Base-by-base conservation (phyloP, 1,140 invertebrate species). In the Trichonephila clavata region DNA sequence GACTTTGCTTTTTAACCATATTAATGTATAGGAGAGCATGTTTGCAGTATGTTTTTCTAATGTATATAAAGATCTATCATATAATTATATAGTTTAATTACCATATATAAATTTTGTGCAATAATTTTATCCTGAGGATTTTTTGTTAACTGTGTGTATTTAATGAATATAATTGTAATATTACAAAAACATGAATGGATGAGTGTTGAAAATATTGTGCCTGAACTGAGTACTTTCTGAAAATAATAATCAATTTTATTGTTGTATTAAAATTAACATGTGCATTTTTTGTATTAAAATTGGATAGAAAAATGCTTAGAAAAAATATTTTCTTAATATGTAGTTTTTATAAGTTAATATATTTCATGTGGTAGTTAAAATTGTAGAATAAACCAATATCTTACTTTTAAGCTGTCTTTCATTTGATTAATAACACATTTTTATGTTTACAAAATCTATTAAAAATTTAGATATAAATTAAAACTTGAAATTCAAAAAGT, bases 291-390 rank as follows among this genome's bases (percentile, higher is more conserved):
- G 8, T 63, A 63, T 59, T 86, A 59, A 63, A 59, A 86, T 39
- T 39, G 61, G 24, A 39, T 20, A 59, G 59, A 39, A 63, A 61
- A 61, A 8, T 86, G 84, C 60, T n/a, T 86, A 86, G 84, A 86
- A 86, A 86, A 43, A 39, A 1, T 63, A 63, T 86, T 86, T 86
- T 86, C 84, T 63, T 63, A 86, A 63, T 39, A 86, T 63, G 63
- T 86, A 86, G 84, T 63, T 86, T 86, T 86, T 91, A 91, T 91
- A 91, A 91, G 90, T 91, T 91, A 16, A 91, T 3, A 4, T 65
- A 91, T 65, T 91, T 91, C 59, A 84, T 91, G 90, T 91, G 83
- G 90, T 91, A 91, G 90, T 91, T 91, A 60, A 59, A 91, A 81
- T 89, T 43, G 57, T 57, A 89, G 65, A 89, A 68, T 68, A 89